A percentile compares a stretch with the other conserved stretches of the same genome.
Evolutionary conservation across 2,888 invertebrate species (phyloP).

Genomic region (Eutolmus rufibarbis): DNA sequence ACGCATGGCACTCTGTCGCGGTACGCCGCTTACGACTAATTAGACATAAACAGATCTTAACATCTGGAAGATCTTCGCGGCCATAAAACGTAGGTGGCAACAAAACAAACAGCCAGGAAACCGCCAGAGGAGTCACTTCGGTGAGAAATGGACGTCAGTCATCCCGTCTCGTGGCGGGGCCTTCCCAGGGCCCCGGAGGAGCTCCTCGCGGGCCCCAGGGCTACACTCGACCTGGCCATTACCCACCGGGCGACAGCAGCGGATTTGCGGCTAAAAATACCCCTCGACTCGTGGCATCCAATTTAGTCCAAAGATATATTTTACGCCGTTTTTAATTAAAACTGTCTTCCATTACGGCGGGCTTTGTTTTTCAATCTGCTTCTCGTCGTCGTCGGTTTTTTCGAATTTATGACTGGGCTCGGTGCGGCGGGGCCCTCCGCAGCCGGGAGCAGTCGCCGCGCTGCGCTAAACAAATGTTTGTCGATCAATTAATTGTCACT

Average conservation of each 20-base stretch:
- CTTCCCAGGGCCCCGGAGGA: background rate
- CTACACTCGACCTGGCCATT: slow-evolving; percentile 7
- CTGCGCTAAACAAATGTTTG: slow-evolving; percentile 31
- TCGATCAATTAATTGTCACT: slow-evolving; percentile 39
- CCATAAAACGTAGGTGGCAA: slow-evolving; percentile 35
- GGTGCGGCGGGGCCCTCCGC: background rate
- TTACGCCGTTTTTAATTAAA: slow-evolving; percentile 47
- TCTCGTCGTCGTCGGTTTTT: background rate
- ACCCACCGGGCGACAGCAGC: background rate
- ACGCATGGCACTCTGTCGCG: background rate
- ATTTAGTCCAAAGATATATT: slow-evolving; percentile 41
- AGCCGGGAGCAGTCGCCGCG: background rate
- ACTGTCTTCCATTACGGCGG: slow-evolving; percentile 44
- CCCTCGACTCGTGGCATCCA: slow-evolving; percentile 39
- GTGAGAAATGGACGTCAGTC: slow-evolving; percentile 45
- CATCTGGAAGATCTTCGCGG: slow-evolving; percentile 29
- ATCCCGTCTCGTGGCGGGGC: background rate
- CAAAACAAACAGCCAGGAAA: slow-evolving; percentile 26
- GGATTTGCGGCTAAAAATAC: slow-evolving; percentile 34
- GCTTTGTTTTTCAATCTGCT: slow-evolving; percentile 32
- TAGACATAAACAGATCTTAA: slow-evolving; percentile 39
- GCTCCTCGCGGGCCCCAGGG: background rate
- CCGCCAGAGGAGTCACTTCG: slow-evolving; percentile 42
- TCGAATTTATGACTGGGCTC: slow-evolving; percentile 10
- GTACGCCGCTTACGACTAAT: slow-evolving; percentile 36